phyloP scores from a whole-genome alignment of 2,797 vertebrate species.

The Orestias chungarensis region DNA sequence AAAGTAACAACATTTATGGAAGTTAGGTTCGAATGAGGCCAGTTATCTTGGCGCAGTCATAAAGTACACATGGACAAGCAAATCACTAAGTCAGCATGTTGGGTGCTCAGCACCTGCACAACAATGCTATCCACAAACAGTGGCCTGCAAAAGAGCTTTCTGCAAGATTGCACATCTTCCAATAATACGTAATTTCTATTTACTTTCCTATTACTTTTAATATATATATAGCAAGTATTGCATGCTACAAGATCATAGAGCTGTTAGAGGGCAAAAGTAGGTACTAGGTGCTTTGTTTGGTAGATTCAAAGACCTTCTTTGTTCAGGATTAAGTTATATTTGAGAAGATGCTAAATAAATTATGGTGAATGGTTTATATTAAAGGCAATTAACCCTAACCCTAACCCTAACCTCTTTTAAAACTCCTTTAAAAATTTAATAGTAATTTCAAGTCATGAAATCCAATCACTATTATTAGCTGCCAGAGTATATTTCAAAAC shows the following conservation, averaged over 20 bases:
- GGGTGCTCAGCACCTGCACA: slow-evolving; percentile 1
- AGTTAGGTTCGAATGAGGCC: not conserved
- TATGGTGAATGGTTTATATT: not conserved
- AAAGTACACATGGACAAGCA: not conserved
- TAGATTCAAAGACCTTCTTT: not conserved
- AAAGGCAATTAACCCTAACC: not conserved
- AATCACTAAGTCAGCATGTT: slow-evolving; percentile 1
- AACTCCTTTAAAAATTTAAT: not conserved
- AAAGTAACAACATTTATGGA: not conserved
- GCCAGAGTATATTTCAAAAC: not conserved
- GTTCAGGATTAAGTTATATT: too few relatives aligned
- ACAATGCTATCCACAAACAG: not conserved
- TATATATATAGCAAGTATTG: not conserved
- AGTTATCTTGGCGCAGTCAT: not conserved
- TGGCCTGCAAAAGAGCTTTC: not conserved
- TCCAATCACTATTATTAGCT: not conserved
- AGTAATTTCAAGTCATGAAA: not conserved
- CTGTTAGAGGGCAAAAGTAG: not conserved
- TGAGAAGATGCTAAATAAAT: not conserved
- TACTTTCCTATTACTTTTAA: not conserved
- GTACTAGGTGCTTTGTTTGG: not conserved
- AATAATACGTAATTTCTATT: not conserved
- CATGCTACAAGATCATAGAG: not conserved
- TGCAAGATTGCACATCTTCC: slow-evolving; percentile 2
- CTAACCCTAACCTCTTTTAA: too few relatives aligned